A percentile compares a stretch with the other conserved stretches of the same genome.
phyloP scores from a whole-genome alignment of 2,113 vertebrate species.

The Piaya cayana region DNA sequence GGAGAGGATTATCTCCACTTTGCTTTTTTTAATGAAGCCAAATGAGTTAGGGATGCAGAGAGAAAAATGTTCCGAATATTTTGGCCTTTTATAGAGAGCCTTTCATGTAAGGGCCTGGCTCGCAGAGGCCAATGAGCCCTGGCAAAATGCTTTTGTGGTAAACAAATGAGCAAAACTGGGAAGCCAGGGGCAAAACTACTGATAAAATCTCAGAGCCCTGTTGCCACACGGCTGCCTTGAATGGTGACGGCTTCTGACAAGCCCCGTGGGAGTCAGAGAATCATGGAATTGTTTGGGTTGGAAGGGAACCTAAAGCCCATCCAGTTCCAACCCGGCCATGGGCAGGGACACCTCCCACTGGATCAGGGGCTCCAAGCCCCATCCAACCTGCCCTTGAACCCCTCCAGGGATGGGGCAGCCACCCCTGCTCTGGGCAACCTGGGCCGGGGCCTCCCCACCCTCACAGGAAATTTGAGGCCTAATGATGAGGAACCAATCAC shows the following conservation, averaged over 20 bases:
- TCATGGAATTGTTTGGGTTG: no score
- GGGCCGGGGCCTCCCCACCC: no score
- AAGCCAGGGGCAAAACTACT: not conserved
- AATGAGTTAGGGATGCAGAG: not conserved
- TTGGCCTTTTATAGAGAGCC: conserved; percentile 28
- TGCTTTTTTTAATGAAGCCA: not conserved
- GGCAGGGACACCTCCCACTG: no score
- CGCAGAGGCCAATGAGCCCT: not conserved
- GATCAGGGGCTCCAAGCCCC: no score
- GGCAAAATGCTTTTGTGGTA: not conserved
- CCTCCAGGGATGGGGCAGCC: no score
- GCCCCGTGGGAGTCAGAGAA: not conserved
- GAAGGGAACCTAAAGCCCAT: no score
- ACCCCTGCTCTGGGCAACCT: no score
- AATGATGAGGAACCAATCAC: not conserved
- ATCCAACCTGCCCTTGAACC: no score
- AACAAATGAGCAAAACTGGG: not conserved
- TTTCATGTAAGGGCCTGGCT: not conserved
- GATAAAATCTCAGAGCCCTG: accelerated
- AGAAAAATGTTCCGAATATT: not conserved
- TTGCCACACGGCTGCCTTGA: not conserved
- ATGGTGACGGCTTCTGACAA: not conserved
- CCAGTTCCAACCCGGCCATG: no score
- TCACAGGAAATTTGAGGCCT: not conserved
- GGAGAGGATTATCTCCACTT: not conserved